Percentiles rank a stretch among this genome's conserved stretches.
These are phyloP conservation scores for Meiosimyza platycephala DNA, from an alignment of 2,888 invertebrate species.

Conservation along the genomic window DNA sequence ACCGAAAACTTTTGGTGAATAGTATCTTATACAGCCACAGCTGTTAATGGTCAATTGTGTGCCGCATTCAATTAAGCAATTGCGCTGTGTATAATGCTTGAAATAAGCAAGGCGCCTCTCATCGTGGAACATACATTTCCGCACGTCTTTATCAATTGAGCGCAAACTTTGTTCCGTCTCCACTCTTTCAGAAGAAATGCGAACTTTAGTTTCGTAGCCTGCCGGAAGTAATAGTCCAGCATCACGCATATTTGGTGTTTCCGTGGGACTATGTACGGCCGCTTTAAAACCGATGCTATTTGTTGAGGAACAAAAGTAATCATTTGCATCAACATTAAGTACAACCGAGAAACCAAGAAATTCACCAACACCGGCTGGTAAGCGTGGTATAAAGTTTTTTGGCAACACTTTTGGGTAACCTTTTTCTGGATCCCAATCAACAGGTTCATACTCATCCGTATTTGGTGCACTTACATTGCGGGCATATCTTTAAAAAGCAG, in stretches of 20 bases:
- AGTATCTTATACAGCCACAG: slow-evolving; percentile 52
- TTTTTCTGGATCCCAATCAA: slow-evolving; percentile 38
- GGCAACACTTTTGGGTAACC: slow-evolving; percentile 35
- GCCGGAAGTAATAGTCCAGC: slow-evolving; percentile 47
- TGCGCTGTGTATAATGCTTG: slow-evolving; percentile 78
- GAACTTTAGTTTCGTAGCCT: slow-evolving; percentile 48
- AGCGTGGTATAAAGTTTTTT: slow-evolving; percentile 36
- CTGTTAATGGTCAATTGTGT: slow-evolving; percentile 71
- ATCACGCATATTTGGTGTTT: slow-evolving; percentile 46
- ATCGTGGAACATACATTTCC: slow-evolving; percentile 77
- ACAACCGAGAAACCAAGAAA: slow-evolving; percentile 76
- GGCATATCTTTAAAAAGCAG: neutral
- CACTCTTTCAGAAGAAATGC: slow-evolving; percentile 43
- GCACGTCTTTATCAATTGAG: slow-evolving; percentile 42
- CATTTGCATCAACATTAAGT: slow-evolving; percentile 75
- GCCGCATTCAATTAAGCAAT: slow-evolving; percentile 81
- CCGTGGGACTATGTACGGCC: slow-evolving; percentile 47
- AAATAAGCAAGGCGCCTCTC: slow-evolving; percentile 75
- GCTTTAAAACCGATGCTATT: slow-evolving; percentile 67
- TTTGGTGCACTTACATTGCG: slow-evolving; percentile 21
- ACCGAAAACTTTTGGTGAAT: slow-evolving; percentile 71
- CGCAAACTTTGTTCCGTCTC: slow-evolving; percentile 43
- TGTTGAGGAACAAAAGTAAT: slow-evolving; percentile 83
- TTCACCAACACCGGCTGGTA: slow-evolving; percentile 69
- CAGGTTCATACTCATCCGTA: slow-evolving; percentile 31